Evolutionary conservation across 2,797 vertebrate genomes (phyloP), one percentile per base, ranked within the genome.

Genomic region (Acanthiza pusilla): DNA sequence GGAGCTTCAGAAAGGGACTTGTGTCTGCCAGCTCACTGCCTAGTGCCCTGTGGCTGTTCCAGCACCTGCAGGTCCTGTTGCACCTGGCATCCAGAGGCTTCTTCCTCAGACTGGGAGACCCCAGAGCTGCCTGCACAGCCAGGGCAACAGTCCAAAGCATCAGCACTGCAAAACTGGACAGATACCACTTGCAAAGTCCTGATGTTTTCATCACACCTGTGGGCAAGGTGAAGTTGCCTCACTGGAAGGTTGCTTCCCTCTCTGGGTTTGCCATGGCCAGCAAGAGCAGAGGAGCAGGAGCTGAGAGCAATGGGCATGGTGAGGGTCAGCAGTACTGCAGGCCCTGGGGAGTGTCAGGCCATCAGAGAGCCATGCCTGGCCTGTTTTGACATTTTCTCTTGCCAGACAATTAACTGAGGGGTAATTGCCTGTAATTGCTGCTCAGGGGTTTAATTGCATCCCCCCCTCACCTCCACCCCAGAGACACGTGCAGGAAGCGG

Each of bases 381-480:
- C 85, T 93, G 82, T 92, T 95, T 91, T 94, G 94, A 96, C 88
- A 88, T 95, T 92, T 96, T 67, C 79, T 94, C 92, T 92, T 92
- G 79, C 88, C 85, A 89, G 95, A 90, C 78, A 89, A 96, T 96
- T 93, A 90, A 93, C 91, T 60, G 70, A 72, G 80, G 94, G 85
- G 70, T 95, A 96, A 96, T 95, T 94, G 89, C 70, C 94, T 94
- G 82, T 96, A 94, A 96, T 94, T 93, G 92, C 91, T 4, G 53
- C 91, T 89, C 85, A n/a, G 88, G 83, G 82, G 89, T 73, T 96
- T 95, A 94, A 96, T 86, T 78, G 57, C 10, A 20, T 7, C 27
- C 40, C 30, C 42, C 73, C 43, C 51, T 63, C 79, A 55, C 66
- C 89, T 93, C 76, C 87, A 76, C 70, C 82, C 85, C 1, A 5